Evolutionary conservation across 2,113 vertebrate species (phyloP).

Genomic region (Eudorcas thomsonii): DNA sequence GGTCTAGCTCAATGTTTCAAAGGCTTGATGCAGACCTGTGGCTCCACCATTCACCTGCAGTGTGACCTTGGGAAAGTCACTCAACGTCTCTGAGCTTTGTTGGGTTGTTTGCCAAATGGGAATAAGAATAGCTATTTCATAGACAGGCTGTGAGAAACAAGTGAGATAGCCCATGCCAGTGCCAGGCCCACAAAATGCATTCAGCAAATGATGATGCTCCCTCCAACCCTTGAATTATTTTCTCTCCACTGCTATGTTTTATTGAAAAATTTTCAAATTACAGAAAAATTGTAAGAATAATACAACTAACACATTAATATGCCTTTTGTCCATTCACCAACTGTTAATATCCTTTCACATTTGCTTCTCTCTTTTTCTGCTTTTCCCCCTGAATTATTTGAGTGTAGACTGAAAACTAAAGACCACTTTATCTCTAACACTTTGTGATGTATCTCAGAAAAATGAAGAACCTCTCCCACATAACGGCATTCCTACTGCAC

Average conservation of each 20-base stretch:
- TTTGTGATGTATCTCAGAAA: not conserved
- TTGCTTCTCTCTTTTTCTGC: not conserved
- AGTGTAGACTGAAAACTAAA: not conserved
- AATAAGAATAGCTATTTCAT: not conserved
- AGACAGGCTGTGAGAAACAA: not conserved
- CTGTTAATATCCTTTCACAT: not conserved
- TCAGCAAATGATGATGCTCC: not conserved
- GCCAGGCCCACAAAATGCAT: not conserved
- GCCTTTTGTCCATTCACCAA: not conserved
- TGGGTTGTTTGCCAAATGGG: not conserved
- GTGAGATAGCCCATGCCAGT: fast-evolving
- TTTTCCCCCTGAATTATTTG: not conserved
- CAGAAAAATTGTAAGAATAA: not conserved
- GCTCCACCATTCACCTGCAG: not conserved
- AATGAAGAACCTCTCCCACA: not conserved
- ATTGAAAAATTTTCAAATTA: not conserved
- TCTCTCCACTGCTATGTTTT: not conserved
- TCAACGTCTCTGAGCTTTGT: not conserved
- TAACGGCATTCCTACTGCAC: not conserved
- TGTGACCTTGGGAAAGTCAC: not conserved
- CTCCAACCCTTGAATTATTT: not conserved
- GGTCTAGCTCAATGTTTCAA: not conserved
- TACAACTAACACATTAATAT: not conserved
- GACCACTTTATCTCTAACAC: not conserved
- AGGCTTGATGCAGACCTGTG: not conserved